Conservation (phyloP, 1,140 invertebrate genomes). For the Lucilia cuprina region DNA sequence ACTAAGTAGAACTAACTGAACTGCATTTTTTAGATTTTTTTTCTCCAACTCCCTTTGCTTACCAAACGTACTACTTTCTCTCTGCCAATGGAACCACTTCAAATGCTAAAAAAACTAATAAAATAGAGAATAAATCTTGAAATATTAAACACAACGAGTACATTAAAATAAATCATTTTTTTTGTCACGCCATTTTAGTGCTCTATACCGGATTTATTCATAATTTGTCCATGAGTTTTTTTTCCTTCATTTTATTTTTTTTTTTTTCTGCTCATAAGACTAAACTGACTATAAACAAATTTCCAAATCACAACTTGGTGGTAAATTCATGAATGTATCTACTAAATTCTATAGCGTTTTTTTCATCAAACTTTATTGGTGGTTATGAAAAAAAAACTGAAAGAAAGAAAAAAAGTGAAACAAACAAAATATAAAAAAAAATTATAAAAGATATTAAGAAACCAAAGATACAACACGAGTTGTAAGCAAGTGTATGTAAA, state of each 20-base stretch:
- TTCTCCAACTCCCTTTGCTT: background rate
- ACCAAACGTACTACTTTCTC: background rate
- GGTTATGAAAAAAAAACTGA: too few species aligned
- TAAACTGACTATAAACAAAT: too few species aligned
- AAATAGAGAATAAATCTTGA: background rate
- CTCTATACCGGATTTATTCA: background rate
- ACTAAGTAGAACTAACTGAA: background rate
- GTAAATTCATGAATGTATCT: too few species aligned
- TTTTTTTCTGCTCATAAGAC: background rate
- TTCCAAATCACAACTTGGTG: too few species aligned
- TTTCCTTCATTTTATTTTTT: background rate
- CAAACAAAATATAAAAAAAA: too few species aligned
- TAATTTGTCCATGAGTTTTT: background rate
- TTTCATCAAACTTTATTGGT: too few species aligned
- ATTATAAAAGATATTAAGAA: too few species aligned
- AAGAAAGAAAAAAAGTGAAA: too few species aligned
- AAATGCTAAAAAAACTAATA: background rate
- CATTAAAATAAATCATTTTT: background rate
- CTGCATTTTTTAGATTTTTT: background rate
- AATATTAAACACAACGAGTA: background rate
- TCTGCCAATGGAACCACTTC: background rate
- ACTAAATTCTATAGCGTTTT: too few species aligned
- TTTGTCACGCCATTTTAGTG: background rate
- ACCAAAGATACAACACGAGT: too few species aligned
- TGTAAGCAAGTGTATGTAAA: background rate